A percentile compares a stretch with the other conserved stretches of the same genome.
Conservation (phyloP, 2,888 invertebrate species). For the Neoscelio sp. region DNA sequence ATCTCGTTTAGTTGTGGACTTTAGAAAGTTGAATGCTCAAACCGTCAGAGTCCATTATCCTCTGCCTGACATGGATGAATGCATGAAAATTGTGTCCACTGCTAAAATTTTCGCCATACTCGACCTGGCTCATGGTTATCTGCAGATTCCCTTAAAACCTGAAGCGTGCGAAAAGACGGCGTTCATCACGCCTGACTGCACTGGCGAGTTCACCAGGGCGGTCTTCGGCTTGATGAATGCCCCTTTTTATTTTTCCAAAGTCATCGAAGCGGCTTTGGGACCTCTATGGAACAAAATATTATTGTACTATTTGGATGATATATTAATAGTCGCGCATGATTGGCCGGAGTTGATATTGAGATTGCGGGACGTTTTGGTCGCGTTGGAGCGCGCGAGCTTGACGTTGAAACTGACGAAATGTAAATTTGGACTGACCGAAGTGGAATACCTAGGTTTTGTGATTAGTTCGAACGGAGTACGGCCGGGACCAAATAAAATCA, state of each 20-base stretch:
- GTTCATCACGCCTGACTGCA: slow-evolving; percentile 67
- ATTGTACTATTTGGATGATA: slow-evolving; percentile 40
- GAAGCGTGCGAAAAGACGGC: slow-evolving; percentile 53
- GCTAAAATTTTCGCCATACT: slow-evolving; percentile 26
- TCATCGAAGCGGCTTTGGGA: slow-evolving; percentile 45
- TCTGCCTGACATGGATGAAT: background rate
- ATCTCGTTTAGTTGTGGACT: background rate
- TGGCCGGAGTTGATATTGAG: slow-evolving; percentile 36
- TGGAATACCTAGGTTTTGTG: background rate
- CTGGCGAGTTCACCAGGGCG: slow-evolving; percentile 71
- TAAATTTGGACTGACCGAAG: slow-evolving; percentile 7
- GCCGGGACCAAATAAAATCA: slow-evolving; percentile 14
- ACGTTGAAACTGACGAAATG: slow-evolving; percentile 1
- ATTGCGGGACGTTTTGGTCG: slow-evolving; percentile 6
- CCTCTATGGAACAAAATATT: slow-evolving; percentile 11
- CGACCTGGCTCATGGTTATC: background rate
- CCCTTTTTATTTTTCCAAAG: slow-evolving; percentile 68
- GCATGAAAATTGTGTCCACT: background rate
- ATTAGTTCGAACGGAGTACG: slow-evolving; percentile 1
- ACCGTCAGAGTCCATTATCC: background rate
- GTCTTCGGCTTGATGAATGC: slow-evolving; percentile 74
- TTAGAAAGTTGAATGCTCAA: background rate
- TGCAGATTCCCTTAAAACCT: slow-evolving; percentile 40
- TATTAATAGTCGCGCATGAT: slow-evolving; percentile 10
- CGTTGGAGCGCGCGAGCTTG: slow-evolving; percentile 15